Evolutionary conservation across 1,140 invertebrate species (phyloP).

Genomic region (Chlorops oryzae): DNA sequence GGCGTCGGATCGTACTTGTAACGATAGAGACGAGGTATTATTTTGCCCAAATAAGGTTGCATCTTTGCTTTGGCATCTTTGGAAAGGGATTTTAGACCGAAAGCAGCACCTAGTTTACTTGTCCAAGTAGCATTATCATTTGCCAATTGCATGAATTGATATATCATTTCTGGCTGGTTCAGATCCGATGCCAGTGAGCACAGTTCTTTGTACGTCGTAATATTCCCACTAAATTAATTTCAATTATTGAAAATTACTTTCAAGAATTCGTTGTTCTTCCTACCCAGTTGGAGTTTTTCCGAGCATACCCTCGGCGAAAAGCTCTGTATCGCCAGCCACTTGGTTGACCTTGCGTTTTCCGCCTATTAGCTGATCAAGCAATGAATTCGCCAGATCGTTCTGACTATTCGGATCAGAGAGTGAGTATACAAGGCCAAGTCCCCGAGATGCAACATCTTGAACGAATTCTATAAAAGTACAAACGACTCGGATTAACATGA

Average conservation of each 20-base stretch:
- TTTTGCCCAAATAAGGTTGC: constrained; percentile 70
- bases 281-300: constrained; percentile 80
- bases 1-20: constrained; percentile 88
- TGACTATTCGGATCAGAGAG: constrained; percentile 66
- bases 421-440: constrained; percentile 80
- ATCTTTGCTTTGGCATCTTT: constrained; percentile 74
- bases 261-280: constrained; percentile 10
- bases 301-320: constrained; percentile 82
- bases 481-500: too few species aligned
- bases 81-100: constrained; percentile 82
- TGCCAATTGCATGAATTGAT: constrained; percentile 91
- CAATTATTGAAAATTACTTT: too few species aligned
- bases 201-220: constrained; percentile 90
- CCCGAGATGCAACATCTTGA: constrained; percentile 88
- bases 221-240: constrained; percentile 71
- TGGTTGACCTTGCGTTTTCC: constrained; percentile 68
- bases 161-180: constrained; percentile 89
- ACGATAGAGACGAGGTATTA: constrained; percentile 83
- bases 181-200: constrained; percentile 88
- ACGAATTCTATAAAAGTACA: constrained; percentile 61
- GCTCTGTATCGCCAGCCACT: constrained; percentile 73
- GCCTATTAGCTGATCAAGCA: constrained; percentile 78
- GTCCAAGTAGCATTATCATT: constrained; percentile 93
- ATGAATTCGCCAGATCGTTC: constrained; percentile 63
- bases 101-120: constrained; percentile 86